phyloP scores from a whole-genome alignment of 2,113 vertebrate genomes.

The Rhinolophus ferrumequinum region DNA sequence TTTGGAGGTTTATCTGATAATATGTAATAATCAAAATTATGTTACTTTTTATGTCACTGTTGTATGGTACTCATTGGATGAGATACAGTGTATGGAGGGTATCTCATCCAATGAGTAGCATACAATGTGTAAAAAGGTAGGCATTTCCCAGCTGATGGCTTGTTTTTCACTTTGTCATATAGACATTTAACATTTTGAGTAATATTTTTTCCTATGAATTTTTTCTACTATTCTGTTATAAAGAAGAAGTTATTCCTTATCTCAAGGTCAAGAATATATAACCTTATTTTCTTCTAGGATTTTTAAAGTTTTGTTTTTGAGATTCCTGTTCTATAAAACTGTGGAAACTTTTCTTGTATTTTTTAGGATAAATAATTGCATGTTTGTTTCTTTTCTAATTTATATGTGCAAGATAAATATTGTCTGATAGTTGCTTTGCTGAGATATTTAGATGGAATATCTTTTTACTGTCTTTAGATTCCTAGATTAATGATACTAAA shows the following conservation, averaged over 20 bases:
- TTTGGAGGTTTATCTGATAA: background rate
- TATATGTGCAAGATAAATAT: constrained; percentile 1
- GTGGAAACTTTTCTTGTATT: background rate
- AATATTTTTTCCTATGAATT: background rate
- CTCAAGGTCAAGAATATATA: background rate
- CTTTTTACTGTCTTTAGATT: constrained; percentile 5
- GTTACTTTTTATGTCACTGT: background rate
- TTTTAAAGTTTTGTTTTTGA: constrained; percentile 5
- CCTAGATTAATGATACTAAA: constrained; percentile 40
- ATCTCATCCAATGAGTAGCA: background rate
- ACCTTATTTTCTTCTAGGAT: background rate
- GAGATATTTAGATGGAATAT: background rate
- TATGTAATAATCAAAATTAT: background rate
- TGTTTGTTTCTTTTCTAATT: constrained; percentile 36
- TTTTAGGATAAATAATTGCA: constrained; percentile 8
- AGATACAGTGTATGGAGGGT: background rate
- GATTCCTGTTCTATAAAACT: background rate
- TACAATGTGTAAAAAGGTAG: background rate
- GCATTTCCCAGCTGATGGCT: background rate
- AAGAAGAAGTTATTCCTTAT: background rate
- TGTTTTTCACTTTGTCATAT: background rate
- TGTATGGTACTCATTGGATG: background rate
- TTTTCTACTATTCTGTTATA: background rate
- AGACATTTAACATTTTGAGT: constrained; percentile 2
- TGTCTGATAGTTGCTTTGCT: background rate